Percentiles rank a stretch among this genome's conserved stretches.
These are phyloP conservation scores for Morbakka virulenta DNA, from an alignment of 30 jellyfish, hydroid and myxozoan genomes.

Conservation along the genomic window DNA sequence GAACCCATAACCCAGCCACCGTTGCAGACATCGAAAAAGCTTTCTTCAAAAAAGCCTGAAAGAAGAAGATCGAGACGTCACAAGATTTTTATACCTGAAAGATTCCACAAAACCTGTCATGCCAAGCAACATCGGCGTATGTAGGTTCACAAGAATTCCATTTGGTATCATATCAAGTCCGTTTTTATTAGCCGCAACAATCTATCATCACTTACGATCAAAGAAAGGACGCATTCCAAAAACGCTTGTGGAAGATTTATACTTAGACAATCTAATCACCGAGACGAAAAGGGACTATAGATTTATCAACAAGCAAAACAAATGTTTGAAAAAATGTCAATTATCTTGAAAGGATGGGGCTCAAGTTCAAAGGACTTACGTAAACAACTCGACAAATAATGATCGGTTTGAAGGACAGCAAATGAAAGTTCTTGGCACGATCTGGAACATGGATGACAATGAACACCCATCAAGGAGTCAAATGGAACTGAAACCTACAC, in stretches of 20 bases:
- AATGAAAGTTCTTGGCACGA: conserved; percentile 22
- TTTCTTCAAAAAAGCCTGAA: conserved; percentile 9
- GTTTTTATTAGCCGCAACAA: conserved; percentile 23
- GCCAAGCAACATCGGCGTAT: neutral
- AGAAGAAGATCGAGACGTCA: conserved; percentile 34
- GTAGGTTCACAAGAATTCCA: conserved; percentile 24
- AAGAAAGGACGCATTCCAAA: too few species aligned
- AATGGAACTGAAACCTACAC: neutral
- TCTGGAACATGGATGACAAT: conserved; percentile 22
- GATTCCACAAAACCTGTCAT: neutral
- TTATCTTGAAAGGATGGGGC: conserved; percentile 18
- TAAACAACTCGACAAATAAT: neutral
- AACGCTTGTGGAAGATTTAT: neutral
- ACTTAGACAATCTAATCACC: conserved; percentile 32
- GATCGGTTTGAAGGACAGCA: neutral
- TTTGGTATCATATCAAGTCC: conserved; percentile 35
- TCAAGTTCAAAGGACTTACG: conserved; percentile 12
- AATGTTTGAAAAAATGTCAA: neutral
- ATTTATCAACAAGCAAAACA: conserved; percentile 3
- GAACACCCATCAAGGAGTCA: neutral
- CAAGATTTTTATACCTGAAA: conserved; percentile 21
- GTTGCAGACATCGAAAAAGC: conserved; percentile 28
- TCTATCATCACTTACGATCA: conserved; percentile 19
- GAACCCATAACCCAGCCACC: conserved; percentile 5
- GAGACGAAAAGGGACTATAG: conserved; percentile 13